Conservation (phyloP, 2,113 vertebrate species). For the Indicator maculatus region DNA sequence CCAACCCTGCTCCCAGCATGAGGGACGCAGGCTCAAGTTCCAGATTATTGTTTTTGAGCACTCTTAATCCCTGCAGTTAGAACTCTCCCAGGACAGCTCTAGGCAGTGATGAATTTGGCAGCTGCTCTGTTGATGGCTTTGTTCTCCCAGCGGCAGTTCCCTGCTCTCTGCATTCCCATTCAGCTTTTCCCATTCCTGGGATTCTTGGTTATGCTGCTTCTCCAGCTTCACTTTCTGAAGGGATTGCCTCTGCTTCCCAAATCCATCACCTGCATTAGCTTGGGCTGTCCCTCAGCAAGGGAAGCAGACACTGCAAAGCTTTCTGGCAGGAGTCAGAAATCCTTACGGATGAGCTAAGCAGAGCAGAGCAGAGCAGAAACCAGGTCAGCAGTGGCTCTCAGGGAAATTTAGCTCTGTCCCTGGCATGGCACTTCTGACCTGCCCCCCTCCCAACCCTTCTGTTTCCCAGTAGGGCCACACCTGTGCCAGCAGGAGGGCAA, state of each 20-base stretch:
- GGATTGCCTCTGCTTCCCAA: background rate
- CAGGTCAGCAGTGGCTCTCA: background rate
- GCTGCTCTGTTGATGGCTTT: background rate
- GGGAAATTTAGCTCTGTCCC: background rate
- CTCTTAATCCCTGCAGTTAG: background rate
- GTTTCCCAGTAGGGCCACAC: background rate
- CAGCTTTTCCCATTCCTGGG: background rate
- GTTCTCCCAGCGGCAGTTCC: background rate
- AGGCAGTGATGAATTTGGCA: background rate
- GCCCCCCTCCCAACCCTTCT: background rate
- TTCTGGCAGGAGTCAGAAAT: background rate
- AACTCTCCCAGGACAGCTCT: background rate
- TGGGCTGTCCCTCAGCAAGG: background rate
- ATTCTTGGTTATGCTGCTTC: background rate
- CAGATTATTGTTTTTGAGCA: background rate
- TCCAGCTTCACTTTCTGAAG: background rate
- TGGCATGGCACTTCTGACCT: background rate
- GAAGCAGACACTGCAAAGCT: background rate
- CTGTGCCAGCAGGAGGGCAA: fast-evolving
- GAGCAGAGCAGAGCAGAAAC: background rate
- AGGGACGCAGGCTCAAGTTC: background rate
- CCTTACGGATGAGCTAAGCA: background rate
- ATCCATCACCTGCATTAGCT: background rate
- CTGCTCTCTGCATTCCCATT: background rate
- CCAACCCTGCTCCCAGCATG: background rate